Percentiles rank a stretch among this genome's conserved stretches.
These are phyloP conservation scores for Camponotus fellah DNA, from an alignment of 2,888 invertebrate species.

Conservation along the genomic window DNA sequence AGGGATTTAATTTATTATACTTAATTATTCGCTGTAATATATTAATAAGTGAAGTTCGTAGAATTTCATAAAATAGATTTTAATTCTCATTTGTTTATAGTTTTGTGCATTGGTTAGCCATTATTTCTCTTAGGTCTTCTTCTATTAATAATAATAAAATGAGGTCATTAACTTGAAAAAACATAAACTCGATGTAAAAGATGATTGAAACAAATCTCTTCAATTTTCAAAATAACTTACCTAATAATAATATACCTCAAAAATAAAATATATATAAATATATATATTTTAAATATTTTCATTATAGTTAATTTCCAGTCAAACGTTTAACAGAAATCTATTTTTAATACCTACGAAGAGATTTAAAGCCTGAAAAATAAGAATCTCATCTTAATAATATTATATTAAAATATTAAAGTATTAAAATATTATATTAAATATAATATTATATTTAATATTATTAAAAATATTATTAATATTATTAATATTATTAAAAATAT, in stretches of 20 bases:
- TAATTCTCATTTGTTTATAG: constrained; percentile 50
- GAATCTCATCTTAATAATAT: too few relatives aligned
- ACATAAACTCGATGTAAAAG: constrained; percentile 6
- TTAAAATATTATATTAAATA: too few relatives aligned
- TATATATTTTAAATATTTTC: neutral
- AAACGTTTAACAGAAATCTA: neutral
- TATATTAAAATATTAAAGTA: too few relatives aligned
- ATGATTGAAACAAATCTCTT: neutral
- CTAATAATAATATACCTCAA: neutral
- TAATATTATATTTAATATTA: too few relatives aligned
- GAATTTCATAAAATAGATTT: constrained; percentile 59
- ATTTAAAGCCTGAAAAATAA: too few relatives aligned
- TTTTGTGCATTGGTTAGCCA: constrained; percentile 64
- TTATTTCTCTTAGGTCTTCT: constrained; percentile 36
- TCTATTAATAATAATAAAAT: constrained; percentile 20
- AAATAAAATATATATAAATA: neutral
- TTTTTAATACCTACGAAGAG: neutral
- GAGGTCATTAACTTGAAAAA: neutral
- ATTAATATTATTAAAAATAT: too few relatives aligned
- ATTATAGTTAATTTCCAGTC: neutral
- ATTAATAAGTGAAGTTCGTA: constrained; percentile 18
- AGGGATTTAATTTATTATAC: constrained; percentile 51
- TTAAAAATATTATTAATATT: too few relatives aligned
- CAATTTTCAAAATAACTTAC: neutral
- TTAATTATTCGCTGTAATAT: constrained; percentile 28